These are phyloP conservation scores for Lipotes vexillifer DNA, from an alignment of 2,113 vertebrate genomes.

Conservation along the genomic window DNA sequence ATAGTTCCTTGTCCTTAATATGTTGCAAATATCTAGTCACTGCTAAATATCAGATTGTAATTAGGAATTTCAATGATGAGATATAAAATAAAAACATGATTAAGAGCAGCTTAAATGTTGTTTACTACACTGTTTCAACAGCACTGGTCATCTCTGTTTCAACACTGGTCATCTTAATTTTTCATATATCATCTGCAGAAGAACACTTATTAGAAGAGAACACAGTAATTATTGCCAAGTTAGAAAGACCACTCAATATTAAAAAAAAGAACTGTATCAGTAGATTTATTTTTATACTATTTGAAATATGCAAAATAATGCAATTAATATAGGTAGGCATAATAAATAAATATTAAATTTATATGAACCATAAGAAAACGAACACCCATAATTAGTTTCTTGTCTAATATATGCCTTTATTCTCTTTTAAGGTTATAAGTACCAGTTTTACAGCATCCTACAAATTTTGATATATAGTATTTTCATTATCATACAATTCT, in stretches of 20 bases:
- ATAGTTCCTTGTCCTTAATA: neutral
- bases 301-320: neutral
- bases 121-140: neutral
- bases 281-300: neutral
- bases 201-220: slow-evolving; percentile 36
- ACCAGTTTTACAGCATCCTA: neutral
- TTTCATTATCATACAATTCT: neutral
- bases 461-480: neutral
- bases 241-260: slow-evolving; percentile 30
- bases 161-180: slow-evolving; percentile 35
- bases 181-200: neutral
- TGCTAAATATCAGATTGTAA: neutral
- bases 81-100: neutral
- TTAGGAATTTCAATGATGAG: neutral
- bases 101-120: neutral
- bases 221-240: slow-evolving; percentile 54
- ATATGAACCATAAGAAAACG: neutral
- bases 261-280: slow-evolving; percentile 18
- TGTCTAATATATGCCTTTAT: neutral
- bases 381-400: neutral
- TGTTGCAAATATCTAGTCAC: neutral
- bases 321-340: neutral
- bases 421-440: neutral
- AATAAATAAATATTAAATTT: neutral
- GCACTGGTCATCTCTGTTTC: neutral